phyloP scores from a whole-genome alignment of 2,113 vertebrate genomes.

The Mus spicilegus region DNA sequence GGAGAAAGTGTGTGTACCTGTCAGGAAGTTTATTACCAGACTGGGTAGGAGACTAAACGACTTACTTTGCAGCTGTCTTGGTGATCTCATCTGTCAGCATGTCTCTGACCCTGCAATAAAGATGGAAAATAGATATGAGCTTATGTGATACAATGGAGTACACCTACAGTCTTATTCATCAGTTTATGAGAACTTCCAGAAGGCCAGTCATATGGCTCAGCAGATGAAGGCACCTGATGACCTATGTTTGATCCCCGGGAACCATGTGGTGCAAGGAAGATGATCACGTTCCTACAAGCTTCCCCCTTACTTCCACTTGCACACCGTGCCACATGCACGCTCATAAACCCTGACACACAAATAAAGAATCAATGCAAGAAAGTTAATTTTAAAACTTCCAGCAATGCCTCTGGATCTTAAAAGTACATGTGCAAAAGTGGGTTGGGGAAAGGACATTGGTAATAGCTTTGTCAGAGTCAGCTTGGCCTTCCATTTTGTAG shows the following conservation, averaged over 20 bases:
- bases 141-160: not conserved
- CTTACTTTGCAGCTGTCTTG: slow-evolving; percentile 95
- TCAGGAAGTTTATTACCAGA: not conserved
- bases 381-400: not conserved
- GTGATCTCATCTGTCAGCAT: slow-evolving; percentile 92
- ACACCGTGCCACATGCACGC: not conserved
- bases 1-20: not conserved
- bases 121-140: not conserved
- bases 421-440: not conserved
- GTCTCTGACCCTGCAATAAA: slow-evolving; percentile 93
- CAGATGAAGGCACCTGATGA: not conserved
- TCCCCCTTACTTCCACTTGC: not conserved
- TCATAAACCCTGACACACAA: not conserved
- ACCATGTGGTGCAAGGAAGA: not conserved
- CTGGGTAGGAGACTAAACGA: slow-evolving; percentile 13
- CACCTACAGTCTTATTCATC: not conserved
- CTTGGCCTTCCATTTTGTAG: not conserved
- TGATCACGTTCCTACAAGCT: not conserved
- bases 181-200: not conserved
- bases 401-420: not conserved
- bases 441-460: not conserved
- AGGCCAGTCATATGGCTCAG: not conserved
- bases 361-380: not conserved
- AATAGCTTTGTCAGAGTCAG: not conserved
- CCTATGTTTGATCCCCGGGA: not conserved